A percentile compares a stretch with the other conserved stretches of the same genome.
These are phyloP conservation scores for Apogon hyalosoma DNA, from an alignment of 2,797 vertebrate species.

Conservation along the genomic window DNA sequence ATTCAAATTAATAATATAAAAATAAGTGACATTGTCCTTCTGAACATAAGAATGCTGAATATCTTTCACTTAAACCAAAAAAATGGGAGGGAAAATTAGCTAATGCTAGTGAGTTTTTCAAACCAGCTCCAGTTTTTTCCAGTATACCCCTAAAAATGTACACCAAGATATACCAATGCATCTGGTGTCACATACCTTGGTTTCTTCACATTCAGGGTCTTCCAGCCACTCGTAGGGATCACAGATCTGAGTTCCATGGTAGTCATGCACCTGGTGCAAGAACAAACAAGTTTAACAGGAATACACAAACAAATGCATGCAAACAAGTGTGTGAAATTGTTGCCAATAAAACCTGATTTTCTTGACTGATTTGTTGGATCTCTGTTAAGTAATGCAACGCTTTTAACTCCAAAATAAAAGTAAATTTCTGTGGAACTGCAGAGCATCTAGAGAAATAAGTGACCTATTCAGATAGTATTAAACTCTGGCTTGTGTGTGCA, in stretches of 20 bases:
- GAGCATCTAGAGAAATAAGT: background rate
- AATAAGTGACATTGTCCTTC: too few relatives aligned
- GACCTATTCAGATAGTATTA: too few relatives aligned
- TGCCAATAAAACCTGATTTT: slow-evolving; percentile 5
- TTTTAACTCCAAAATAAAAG: background rate
- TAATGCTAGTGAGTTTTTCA: too few relatives aligned
- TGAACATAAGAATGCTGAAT: too few relatives aligned
- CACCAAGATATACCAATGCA: too few relatives aligned
- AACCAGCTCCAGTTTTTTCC: background rate
- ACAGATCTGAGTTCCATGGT: slow-evolving; percentile 76
- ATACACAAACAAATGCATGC: slow-evolving; percentile 10
- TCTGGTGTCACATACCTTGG: slow-evolving; percentile 64
- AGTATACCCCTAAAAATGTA: background rate
- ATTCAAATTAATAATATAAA: too few relatives aligned
- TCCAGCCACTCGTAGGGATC: slow-evolving; percentile 84
- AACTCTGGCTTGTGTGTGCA: too few relatives aligned
- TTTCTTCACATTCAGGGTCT: slow-evolving; percentile 78
- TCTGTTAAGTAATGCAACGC: background rate
- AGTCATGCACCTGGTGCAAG: slow-evolving; percentile 76
- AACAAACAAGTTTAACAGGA: background rate
- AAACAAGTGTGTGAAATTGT: background rate
- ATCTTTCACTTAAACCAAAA: too few relatives aligned
- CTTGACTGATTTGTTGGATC: background rate
- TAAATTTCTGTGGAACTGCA: background rate
- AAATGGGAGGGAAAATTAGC: too few relatives aligned